phyloP scores from a whole-genome alignment of 2,113 vertebrate species.

The Mellivora capensis region DNA sequence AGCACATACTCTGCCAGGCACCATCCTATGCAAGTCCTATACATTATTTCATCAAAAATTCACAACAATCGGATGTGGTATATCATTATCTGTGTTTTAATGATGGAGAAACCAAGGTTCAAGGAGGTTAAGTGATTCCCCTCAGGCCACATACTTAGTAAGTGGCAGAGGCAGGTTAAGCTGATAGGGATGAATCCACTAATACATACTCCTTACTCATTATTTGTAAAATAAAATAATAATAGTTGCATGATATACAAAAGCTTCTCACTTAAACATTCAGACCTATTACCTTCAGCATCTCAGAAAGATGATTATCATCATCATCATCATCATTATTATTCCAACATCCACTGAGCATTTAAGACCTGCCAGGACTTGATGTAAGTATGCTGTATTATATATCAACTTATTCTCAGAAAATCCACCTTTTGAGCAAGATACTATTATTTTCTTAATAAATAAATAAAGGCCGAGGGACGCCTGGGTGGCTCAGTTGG shows the following conservation, averaged over 20 bases:
- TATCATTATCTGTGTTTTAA: neutral
- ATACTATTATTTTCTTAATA: neutral
- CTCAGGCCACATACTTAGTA: neutral
- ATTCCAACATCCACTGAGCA: neutral
- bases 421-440: neutral
- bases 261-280: neutral
- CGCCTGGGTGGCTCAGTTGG: too few relatives aligned
- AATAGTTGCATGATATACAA: neutral
- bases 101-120: neutral
- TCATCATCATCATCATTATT: neutral
- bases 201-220: neutral
- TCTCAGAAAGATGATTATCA: neutral
- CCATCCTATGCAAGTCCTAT: neutral
- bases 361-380: neutral
- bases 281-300: neutral
- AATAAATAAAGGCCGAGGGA: neutral
- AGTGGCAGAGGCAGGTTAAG: neutral
- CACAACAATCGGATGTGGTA: neutral
- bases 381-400: neutral
- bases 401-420: neutral
- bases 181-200: neutral
- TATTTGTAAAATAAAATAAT: neutral
- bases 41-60: neutral
- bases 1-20: neutral
- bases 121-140: neutral